Conservation (phyloP, 2,113 vertebrate species). For the Nothobranchius kuhntae region DNA sequence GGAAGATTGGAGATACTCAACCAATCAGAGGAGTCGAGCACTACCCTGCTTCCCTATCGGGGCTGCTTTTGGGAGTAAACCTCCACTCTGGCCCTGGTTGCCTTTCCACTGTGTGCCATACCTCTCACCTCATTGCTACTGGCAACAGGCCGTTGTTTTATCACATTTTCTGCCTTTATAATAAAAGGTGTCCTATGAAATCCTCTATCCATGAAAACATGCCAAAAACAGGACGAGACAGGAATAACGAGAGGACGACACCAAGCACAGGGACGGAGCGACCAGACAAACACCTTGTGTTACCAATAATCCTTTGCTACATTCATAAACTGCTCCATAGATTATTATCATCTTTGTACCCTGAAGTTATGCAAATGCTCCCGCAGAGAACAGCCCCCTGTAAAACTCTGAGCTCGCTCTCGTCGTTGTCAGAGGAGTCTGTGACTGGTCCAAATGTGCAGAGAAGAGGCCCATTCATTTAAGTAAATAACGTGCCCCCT, state of each 20-base stretch:
- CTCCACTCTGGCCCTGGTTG: too few relatives aligned
- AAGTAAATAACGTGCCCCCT: conserved; percentile 65
- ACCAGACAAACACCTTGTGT: conserved; percentile 8
- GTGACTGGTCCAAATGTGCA: conserved; percentile 70
- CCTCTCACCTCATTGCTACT: too few relatives aligned
- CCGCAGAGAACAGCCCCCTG: conserved; percentile 36
- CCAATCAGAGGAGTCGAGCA: too few relatives aligned
- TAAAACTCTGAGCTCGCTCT: conserved; percentile 62
- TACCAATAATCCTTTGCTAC: neutral
- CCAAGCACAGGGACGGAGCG: neutral
- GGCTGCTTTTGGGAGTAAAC: too few relatives aligned
- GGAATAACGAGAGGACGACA: neutral
- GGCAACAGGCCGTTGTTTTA: too few relatives aligned
- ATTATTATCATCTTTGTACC: conserved; percentile 39
- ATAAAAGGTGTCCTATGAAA: too few relatives aligned
- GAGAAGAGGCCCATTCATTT: conserved; percentile 73
- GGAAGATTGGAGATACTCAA: too few relatives aligned
- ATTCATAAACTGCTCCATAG: conserved; percentile 24
- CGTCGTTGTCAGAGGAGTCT: conserved; percentile 67
- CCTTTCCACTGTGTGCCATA: too few relatives aligned
- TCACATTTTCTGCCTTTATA: too few relatives aligned
- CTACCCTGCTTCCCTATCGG: too few relatives aligned
- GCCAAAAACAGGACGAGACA: neutral
- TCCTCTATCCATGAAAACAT: too few relatives aligned
- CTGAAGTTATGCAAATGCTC: conserved; percentile 55